Evolutionary conservation across 2,888 invertebrate species (phyloP).

Genomic region (Noctua pronuba): DNA sequence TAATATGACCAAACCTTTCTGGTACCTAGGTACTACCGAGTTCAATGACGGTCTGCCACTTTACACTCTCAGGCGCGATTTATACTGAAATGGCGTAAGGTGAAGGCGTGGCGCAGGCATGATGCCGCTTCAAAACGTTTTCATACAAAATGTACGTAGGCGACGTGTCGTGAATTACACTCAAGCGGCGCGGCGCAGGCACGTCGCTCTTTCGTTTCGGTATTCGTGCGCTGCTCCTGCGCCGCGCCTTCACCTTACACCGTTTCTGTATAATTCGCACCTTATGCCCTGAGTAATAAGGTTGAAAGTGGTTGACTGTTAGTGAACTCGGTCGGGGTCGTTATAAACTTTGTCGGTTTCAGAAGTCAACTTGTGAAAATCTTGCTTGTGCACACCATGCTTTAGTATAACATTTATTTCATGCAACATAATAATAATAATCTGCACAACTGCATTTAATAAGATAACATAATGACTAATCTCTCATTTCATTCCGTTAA

Average conservation of each 20-base stretch:
- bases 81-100: too few species aligned
- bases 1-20: background rate
- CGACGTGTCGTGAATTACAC: too few species aligned
- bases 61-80: too few species aligned
- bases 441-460: slow-evolving; percentile 32
- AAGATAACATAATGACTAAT: slow-evolving; percentile 53
- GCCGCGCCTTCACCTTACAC: too few species aligned
- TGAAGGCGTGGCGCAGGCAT: too few species aligned
- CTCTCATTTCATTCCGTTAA: slow-evolving; percentile 45
- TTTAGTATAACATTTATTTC: slow-evolving; percentile 26
- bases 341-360: background rate
- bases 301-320: background rate
- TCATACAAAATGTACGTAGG: too few species aligned
- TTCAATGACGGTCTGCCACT: background rate
- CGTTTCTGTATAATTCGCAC: too few species aligned
- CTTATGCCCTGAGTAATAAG: background rate
- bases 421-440: slow-evolving; percentile 36
- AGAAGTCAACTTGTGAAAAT: slow-evolving; percentile 11
- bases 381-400: slow-evolving; percentile 13
- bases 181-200: too few species aligned
- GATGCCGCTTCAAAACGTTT: too few species aligned
- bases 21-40: background rate
- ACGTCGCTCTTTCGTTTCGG: too few species aligned
- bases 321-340: too few species aligned
- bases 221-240: too few species aligned